Conservation (phyloP, 2,888 invertebrate genomes). For the Drosophila formosana region DNA sequence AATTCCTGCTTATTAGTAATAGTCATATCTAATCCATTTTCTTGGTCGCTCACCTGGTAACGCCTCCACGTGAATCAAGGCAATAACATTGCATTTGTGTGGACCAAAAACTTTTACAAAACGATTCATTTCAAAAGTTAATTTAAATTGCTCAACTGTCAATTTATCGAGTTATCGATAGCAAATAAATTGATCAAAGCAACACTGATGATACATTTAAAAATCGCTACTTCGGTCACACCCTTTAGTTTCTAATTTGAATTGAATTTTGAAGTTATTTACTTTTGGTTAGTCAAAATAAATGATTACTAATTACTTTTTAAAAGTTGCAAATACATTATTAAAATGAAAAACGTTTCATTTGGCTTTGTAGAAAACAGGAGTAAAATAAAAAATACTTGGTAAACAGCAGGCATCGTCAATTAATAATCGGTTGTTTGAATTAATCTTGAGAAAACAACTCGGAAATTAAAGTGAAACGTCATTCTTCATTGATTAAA, state of each 20-base stretch:
- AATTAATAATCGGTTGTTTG: too few relatives aligned
- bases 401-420: too few relatives aligned
- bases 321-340: too few relatives aligned
- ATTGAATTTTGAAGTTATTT: too few relatives aligned
- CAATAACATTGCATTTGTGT: conserved; percentile 12
- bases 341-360: too few relatives aligned
- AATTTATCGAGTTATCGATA: neutral
- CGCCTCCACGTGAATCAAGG: conserved; percentile 8
- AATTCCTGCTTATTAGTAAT: neutral
- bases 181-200: neutral
- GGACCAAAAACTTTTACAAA: conserved; percentile 12
- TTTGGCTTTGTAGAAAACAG: too few relatives aligned
- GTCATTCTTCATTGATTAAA: conserved; percentile 15
- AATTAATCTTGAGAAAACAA: too few relatives aligned
- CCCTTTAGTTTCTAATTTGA: neutral
- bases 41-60: neutral
- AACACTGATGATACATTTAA: neutral
- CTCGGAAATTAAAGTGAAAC: too few relatives aligned
- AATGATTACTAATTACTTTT: too few relatives aligned
- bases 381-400: too few relatives aligned
- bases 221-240: neutral
- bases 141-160: neutral
- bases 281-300: too few relatives aligned
- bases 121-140: conserved; percentile 1
- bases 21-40: neutral